Conservation (phyloP, 1,140 invertebrate genomes). For the Eriocheir sinensis region DNA sequence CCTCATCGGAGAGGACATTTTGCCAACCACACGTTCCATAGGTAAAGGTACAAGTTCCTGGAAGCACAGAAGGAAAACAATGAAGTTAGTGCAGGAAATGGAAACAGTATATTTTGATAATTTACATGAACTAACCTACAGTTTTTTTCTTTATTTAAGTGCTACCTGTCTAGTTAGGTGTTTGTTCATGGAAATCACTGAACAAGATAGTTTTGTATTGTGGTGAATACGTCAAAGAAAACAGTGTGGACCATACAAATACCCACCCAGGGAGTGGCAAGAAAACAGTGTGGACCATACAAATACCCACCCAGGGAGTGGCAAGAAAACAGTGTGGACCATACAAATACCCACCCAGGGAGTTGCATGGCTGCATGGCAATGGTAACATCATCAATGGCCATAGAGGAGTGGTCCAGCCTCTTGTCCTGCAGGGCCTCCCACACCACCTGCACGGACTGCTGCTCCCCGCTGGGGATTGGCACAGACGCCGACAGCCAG, state of each 20-base stretch:
- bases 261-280: slow-evolving; percentile 48
- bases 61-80: neutral
- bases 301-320: slow-evolving; percentile 38
- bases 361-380: slow-evolving; percentile 6
- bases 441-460: slow-evolving; percentile 41
- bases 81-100: neutral
- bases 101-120: neutral
- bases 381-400: slow-evolving; percentile 56
- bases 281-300: no score
- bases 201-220: no score
- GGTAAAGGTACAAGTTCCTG: slow-evolving; percentile 65
- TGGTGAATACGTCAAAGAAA: neutral
- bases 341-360: slow-evolving; percentile 46
- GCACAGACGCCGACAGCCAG: slow-evolving; percentile 60
- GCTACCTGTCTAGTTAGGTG: no score
- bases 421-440: slow-evolving; percentile 34
- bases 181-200: no score
- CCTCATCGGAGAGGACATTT: slow-evolving; percentile 29
- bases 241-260: no score
- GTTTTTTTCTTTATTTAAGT: neutral
- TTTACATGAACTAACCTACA: neutral
- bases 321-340: no score
- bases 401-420: slow-evolving; percentile 1
- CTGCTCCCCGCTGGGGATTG: slow-evolving; percentile 36
- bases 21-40: slow-evolving; percentile 67